Conservation (phyloP, 2,113 vertebrate species). For the Phrynosoma platyrhinos region DNA sequence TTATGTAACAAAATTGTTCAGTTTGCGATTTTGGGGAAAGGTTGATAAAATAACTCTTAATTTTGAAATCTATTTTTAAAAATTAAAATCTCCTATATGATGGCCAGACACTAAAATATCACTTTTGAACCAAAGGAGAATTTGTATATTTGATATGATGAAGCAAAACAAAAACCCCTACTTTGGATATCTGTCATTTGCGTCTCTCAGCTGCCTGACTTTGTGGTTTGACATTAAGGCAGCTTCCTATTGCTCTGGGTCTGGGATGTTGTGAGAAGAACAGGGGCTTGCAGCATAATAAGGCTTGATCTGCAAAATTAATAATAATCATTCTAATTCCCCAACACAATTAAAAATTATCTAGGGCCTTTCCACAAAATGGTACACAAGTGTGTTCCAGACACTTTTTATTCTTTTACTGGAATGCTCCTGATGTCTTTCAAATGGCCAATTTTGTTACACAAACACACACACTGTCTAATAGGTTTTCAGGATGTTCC, state of each 20-base stretch:
- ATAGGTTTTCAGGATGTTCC: background rate
- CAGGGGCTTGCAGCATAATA: background rate
- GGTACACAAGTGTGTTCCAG: background rate
- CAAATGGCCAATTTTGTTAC: background rate
- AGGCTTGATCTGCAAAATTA: background rate
- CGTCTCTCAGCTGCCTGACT: conserved; percentile 22
- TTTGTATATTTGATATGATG: conserved; percentile 7
- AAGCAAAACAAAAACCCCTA: conserved; percentile 21
- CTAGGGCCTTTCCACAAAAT: background rate
- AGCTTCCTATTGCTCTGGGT: conserved; percentile 29
- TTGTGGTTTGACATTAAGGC: conserved; percentile 45
- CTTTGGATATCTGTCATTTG: conserved; percentile 36
- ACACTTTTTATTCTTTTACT: background rate
- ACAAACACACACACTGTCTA: background rate
- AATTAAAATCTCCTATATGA: background rate
- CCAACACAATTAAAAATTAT: background rate
- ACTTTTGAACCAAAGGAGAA: background rate
- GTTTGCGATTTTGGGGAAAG: background rate
- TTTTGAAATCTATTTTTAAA: background rate
- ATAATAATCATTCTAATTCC: conserved; percentile 9
- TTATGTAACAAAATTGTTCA: background rate
- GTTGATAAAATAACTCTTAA: background rate
- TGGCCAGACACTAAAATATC: background rate
- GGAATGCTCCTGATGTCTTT: background rate
- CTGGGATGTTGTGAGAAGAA: conserved; percentile 28